Percentiles rank a stretch among this genome's conserved stretches.
Evolutionary conservation across 2,113 vertebrate genomes (phyloP).

Genomic region (Dromaius novaehollandiae): DNA sequence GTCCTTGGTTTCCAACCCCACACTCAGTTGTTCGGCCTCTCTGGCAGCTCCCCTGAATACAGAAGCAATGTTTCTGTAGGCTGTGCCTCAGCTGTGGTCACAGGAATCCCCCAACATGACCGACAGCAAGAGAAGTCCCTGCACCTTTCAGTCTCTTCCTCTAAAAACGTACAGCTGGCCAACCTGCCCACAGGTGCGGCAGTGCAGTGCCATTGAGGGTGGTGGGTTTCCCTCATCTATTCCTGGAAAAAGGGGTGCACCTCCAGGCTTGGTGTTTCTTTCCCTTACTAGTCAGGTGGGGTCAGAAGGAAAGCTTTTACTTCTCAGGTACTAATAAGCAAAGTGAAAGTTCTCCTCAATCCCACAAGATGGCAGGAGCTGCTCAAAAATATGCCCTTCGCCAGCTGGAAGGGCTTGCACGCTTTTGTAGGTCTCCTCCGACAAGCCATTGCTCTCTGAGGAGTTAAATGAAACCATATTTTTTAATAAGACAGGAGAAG

Average conservation of each 20-base stretch:
- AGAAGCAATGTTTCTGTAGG: not conserved
- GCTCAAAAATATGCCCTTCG: not conserved
- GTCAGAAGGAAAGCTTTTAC: not conserved
- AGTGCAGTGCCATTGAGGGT: not conserved
- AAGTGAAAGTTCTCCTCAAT: not conserved
- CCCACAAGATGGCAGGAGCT: constrained; percentile 66
- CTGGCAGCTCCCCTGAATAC: not conserved
- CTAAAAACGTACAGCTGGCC: rapidly evolving
- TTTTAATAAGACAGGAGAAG: constrained; percentile 9
- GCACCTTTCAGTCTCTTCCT: not conserved
- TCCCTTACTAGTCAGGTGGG: rapidly evolving
- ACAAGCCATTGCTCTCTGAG: not conserved
- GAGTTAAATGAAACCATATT: constrained; percentile 5
- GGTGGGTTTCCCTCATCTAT: not conserved
- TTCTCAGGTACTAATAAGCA: not conserved
- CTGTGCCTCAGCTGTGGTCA: not conserved
- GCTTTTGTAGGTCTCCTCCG: not conserved
- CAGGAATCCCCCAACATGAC: not conserved
- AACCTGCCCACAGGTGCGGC: not conserved
- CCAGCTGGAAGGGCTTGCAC: not conserved
- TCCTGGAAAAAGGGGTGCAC: not conserved
- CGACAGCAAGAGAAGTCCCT: not conserved
- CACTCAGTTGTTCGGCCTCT: rapidly evolving
- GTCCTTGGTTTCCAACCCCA: not conserved
- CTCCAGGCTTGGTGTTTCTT: not conserved